phyloP scores from a whole-genome alignment of 2,888 invertebrate genomes.

The Coelinius sp. region DNA sequence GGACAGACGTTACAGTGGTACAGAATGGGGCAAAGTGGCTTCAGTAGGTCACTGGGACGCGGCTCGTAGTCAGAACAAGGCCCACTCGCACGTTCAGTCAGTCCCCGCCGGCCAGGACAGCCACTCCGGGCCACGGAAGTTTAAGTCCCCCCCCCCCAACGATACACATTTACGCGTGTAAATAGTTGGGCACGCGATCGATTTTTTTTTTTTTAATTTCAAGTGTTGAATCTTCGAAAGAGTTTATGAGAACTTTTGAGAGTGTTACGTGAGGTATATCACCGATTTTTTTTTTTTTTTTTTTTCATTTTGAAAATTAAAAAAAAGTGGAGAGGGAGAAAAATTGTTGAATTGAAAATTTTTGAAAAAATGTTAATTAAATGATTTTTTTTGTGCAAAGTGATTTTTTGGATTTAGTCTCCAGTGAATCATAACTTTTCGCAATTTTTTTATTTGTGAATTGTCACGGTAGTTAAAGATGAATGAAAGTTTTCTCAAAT shows the following conservation, averaged over 20 bases:
- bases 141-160: constrained; percentile 36
- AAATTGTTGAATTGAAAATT: too few species aligned
- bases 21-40: constrained; percentile 54
- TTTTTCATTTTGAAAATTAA: too few species aligned
- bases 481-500: constrained; percentile 1
- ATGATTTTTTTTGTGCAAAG: too few species aligned
- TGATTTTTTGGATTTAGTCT: neutral
- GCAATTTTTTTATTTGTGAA: neutral
- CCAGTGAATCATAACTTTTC: neutral
- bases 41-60: constrained; percentile 70
- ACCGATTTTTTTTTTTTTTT: neutral
- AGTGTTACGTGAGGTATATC: constrained; percentile 30
- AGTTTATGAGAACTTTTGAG: constrained; percentile 34
- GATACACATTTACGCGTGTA: constrained; percentile 37
- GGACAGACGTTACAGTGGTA: neutral
- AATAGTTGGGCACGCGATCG: constrained; percentile 22
- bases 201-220: constrained; percentile 29
- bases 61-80: constrained; percentile 66
- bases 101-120: constrained; percentile 68
- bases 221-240: constrained; percentile 32
- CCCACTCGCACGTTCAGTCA: constrained; percentile 68
- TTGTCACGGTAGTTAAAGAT: constrained; percentile 1
- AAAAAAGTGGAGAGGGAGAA: too few species aligned
- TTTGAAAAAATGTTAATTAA: too few species aligned
- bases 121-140: constrained; percentile 62